A percentile compares a stretch with the other conserved stretches of the same genome.
These are phyloP conservation scores for Psettodes erumei DNA, from an alignment of 2,113 vertebrate genomes.

Conservation along the genomic window DNA sequence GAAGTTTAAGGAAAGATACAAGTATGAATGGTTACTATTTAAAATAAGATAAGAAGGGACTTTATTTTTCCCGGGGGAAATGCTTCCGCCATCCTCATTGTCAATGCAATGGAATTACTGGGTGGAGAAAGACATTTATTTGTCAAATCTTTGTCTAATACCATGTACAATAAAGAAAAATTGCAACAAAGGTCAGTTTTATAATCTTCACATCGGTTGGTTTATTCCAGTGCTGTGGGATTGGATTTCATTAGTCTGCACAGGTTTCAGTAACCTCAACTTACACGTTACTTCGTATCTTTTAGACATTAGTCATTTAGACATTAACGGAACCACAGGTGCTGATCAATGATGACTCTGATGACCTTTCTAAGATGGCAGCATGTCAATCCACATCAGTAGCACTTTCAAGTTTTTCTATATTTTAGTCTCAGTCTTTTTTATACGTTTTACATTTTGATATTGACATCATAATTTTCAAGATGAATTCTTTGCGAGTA, in stretches of 20 bases:
- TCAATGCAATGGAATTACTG: background rate
- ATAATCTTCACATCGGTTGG: background rate
- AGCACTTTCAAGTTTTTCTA: too few relatives aligned
- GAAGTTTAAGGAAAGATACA: conserved; percentile 40
- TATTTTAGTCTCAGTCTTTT: too few relatives aligned
- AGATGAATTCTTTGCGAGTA: too few relatives aligned
- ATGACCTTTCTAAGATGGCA: too few relatives aligned
- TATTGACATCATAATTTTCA: too few relatives aligned
- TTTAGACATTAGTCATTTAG: too few relatives aligned
- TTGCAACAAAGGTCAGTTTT: too few relatives aligned
- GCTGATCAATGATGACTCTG: background rate
- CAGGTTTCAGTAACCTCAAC: background rate
- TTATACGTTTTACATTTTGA: too few relatives aligned
- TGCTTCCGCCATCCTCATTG: background rate
- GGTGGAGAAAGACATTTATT: background rate
- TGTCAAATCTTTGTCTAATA: too few relatives aligned
- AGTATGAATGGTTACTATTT: conserved; percentile 53
- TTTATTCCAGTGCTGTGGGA: background rate
- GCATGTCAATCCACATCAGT: too few relatives aligned
- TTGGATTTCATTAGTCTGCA: background rate
- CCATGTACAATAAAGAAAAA: too few relatives aligned
- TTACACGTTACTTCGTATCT: background rate
- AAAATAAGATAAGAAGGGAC: background rate
- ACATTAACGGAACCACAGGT: background rate
- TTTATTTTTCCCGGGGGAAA: background rate